Conservation (phyloP, 2,113 vertebrate species). For the Neotoma lepida region DNA sequence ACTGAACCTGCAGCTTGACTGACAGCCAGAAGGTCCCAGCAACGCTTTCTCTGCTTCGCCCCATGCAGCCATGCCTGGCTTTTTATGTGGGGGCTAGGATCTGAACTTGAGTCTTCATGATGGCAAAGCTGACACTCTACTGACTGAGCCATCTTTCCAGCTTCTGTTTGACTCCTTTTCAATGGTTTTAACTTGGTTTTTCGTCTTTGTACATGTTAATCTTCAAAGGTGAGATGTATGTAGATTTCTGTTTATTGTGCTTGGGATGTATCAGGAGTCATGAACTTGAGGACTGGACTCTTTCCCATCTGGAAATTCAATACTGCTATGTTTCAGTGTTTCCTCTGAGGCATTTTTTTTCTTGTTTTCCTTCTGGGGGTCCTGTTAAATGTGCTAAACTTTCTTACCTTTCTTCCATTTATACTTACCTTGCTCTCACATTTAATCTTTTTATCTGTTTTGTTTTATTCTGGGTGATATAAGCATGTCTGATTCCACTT, state of each 20-base stretch:
- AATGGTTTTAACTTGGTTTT: background rate
- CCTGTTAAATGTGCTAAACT: background rate
- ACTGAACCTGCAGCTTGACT: background rate
- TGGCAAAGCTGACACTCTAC: background rate
- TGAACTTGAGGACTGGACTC: background rate
- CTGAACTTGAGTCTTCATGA: background rate
- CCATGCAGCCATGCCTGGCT: background rate
- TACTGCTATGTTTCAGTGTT: background rate
- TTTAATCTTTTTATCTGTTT: background rate
- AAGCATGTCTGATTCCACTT: background rate
- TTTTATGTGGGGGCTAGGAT: background rate
- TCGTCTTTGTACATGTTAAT: background rate
- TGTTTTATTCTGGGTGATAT: background rate
- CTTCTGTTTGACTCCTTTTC: background rate
- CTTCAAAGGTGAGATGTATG: background rate
- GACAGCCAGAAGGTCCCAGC: background rate
- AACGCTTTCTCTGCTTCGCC: background rate
- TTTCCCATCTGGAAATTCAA: background rate
- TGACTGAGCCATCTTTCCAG: background rate
- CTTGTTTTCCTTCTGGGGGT: background rate
- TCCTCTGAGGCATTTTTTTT: background rate
- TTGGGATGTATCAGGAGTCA: background rate
- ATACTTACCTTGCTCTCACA: background rate
- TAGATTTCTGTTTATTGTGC: background rate
- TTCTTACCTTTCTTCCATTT: background rate